Percentiles rank a stretch among this genome's conserved stretches.
phyloP scores from a whole-genome alignment of 2,113 vertebrate species.

The Triplophysa siluroides region DNA sequence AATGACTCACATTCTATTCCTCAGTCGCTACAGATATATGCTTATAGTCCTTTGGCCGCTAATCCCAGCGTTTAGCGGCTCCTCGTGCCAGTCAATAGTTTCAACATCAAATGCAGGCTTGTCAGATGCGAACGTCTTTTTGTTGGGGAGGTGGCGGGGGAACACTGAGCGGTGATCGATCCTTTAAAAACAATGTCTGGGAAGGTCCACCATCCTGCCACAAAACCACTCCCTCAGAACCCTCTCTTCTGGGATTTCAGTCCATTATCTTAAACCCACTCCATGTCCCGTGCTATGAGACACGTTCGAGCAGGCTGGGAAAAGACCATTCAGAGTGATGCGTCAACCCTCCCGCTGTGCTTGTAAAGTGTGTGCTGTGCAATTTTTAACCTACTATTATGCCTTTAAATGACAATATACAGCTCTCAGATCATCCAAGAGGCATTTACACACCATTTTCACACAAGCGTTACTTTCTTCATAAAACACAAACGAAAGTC shows the following conservation, averaged over 20 bases:
- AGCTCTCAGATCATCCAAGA: slow-evolving; percentile 1
- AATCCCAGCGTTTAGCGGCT: slow-evolving; percentile 13
- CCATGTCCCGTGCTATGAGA: background rate
- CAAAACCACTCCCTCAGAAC: slow-evolving; percentile 9
- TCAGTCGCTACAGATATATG: slow-evolving; percentile 16
- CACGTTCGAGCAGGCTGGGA: slow-evolving; percentile 30
- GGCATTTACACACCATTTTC: background rate
- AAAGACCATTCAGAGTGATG: slow-evolving; percentile 20
- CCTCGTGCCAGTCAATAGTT: slow-evolving; percentile 36
- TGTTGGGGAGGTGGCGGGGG: slow-evolving; percentile 15
- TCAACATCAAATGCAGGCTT: slow-evolving; percentile 20
- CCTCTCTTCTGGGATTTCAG: slow-evolving; percentile 1
- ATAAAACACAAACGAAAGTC: background rate
- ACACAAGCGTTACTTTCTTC: background rate
- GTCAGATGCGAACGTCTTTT: slow-evolving; percentile 17
- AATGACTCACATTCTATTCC: slow-evolving; percentile 8
- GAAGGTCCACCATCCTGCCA: slow-evolving; percentile 7
- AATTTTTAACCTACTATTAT: slow-evolving; percentile 36
- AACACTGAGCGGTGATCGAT: slow-evolving; percentile 10
- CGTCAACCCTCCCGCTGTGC: slow-evolving; percentile 14
- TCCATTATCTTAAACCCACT: slow-evolving; percentile 22
- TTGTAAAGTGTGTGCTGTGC: slow-evolving; percentile 11
- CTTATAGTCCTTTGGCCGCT: background rate
- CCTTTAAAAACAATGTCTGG: slow-evolving; percentile 29
- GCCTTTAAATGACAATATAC: slow-evolving; percentile 35